phyloP scores from a whole-genome alignment of 2,113 vertebrate genomes.

The Microcebus murinus region DNA sequence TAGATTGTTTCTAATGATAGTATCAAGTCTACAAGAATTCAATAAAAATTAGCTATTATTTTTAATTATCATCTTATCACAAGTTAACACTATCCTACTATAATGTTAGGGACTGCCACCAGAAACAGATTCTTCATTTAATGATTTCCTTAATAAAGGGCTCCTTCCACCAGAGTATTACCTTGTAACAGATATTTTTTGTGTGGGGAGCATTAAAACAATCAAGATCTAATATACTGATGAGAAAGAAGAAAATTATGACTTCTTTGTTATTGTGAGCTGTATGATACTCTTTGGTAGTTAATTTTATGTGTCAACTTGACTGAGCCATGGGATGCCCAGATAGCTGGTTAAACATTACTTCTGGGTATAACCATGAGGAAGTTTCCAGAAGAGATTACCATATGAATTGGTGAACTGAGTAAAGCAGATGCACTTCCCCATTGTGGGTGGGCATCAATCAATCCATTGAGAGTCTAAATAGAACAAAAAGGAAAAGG shows the following conservation, averaged over 20 bases:
- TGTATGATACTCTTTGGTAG: not conserved
- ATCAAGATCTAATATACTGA: not conserved
- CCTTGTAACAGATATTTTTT: not conserved
- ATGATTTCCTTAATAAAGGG: not conserved
- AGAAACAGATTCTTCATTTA: not conserved
- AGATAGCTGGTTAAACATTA: not conserved
- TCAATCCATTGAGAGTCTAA: not conserved
- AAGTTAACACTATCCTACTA: not conserved
- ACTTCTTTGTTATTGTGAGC: not conserved
- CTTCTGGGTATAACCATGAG: not conserved
- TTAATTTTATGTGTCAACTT: not conserved
- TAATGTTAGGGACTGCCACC: not conserved
- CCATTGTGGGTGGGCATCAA: not conserved
- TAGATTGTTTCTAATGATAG: not conserved
- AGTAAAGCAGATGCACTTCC: not conserved
- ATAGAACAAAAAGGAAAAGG: not conserved
- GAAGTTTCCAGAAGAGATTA: not conserved
- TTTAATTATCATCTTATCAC: not conserved
- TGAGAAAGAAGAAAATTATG: not conserved
- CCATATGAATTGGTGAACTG: not conserved
- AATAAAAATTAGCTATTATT: not conserved
- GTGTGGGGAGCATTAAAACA: not conserved
- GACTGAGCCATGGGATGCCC: not conserved
- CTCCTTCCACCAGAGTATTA: not conserved
- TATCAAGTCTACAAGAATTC: not conserved